Percentiles rank a stretch among this genome's conserved stretches.
Conservation (phyloP, 2,113 vertebrate genomes). For the Danio rerio region GRCz12tu NC_133185.1:34750501-34751000, state of each 20-base stretch:
- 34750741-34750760: conserved; percentile 9
- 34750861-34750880: background rate
- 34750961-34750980: background rate
- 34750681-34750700: conserved; percentile 24
- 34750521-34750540: conserved; percentile 26
- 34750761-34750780: conserved; percentile 28
- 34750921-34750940: too few species aligned
- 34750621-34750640: conserved; percentile 47
- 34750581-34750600: conserved; percentile 10
- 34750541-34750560: conserved; percentile 33
- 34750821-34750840: too few species aligned
- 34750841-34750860: too few species aligned
- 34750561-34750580: background rate
- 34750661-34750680: conserved; percentile 9
- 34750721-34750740: conserved; percentile 39
- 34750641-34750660: conserved; percentile 59
- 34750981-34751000: background rate
- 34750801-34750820: too few species aligned
- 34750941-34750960: background rate
- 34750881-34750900: background rate
- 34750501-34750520: conserved; percentile 39
- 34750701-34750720: conserved; percentile 53
- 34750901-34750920: too few species aligned
- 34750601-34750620: conserved; percentile 49
- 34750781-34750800: background rate